Conservation (phyloP, 2,888 invertebrate genomes). For the Micropterix aruncella region DNA sequence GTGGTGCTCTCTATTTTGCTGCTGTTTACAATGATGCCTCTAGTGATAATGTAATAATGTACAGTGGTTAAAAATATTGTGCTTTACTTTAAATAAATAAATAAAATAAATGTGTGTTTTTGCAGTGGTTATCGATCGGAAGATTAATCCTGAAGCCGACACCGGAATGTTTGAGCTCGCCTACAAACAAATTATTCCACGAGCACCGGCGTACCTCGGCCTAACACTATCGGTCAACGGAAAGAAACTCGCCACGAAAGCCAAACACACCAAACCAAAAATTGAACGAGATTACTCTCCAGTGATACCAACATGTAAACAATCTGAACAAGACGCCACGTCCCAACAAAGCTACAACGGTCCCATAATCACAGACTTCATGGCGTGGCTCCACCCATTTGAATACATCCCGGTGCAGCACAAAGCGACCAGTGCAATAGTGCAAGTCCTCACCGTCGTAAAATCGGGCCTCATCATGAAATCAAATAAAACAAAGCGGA, state of each 20-base stretch:
- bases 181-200: slow-evolving; percentile 64
- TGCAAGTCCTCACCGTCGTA: slow-evolving; percentile 32
- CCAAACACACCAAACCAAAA: slow-evolving; percentile 24
- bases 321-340: slow-evolving; percentile 22
- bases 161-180: slow-evolving; percentile 71
- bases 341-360: slow-evolving; percentile 41
- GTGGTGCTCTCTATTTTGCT: too few species aligned
- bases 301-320: slow-evolving; percentile 18
- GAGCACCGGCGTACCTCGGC: slow-evolving; percentile 69
- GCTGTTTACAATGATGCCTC: too few species aligned
- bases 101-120: too few species aligned
- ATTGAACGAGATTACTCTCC: slow-evolving; percentile 21
- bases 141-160: slow-evolving; percentile 55
- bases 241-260: slow-evolving; percentile 40
- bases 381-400: slow-evolving; percentile 47
- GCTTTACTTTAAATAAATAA: too few species aligned
- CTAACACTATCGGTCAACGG: slow-evolving; percentile 56
- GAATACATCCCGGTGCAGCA: slow-evolving; percentile 21
- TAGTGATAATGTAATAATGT: too few species aligned
- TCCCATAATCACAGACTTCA: slow-evolving; percentile 53
- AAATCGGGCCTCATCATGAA: slow-evolving; percentile 29
- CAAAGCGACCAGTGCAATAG: slow-evolving; percentile 22
- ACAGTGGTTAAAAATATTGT: too few species aligned
- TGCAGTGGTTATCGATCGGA: slow-evolving; percentile 66
- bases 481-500: slow-evolving; percentile 30